These are phyloP conservation scores for Tapirus terrestris DNA, from an alignment of 2,113 vertebrate genomes.

Conservation along the genomic window DNA sequence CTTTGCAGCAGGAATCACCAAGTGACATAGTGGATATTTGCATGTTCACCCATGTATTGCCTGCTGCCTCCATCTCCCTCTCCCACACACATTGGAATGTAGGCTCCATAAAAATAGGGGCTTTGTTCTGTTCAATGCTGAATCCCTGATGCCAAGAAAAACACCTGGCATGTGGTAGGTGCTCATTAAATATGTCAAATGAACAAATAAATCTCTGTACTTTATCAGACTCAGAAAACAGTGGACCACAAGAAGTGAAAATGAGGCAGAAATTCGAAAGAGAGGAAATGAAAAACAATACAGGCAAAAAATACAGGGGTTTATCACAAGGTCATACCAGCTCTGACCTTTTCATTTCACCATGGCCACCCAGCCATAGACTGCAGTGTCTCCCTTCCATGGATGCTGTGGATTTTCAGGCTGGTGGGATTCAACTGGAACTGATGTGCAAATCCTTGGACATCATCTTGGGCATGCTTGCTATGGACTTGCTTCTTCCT, in stretches of 20 bases:
- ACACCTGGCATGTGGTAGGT: background rate
- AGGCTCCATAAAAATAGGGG: background rate
- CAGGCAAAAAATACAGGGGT: background rate
- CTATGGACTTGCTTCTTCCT: background rate
- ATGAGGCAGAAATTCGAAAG: background rate
- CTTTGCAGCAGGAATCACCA: background rate
- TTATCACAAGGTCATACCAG: background rate
- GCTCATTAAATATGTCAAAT: background rate
- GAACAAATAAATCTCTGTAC: background rate
- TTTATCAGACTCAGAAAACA: background rate
- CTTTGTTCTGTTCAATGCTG: background rate
- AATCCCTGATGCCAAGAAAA: background rate
- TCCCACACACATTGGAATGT: background rate
- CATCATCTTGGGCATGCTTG: background rate
- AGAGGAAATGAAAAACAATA: background rate
- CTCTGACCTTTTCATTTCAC: background rate
- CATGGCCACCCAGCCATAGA: background rate
- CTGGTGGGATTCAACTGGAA: background rate
- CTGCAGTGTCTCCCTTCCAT: accelerated
- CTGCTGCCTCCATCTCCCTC: background rate
- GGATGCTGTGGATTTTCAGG: background rate
- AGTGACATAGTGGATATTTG: background rate
- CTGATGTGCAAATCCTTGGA: background rate
- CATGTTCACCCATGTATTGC: too few species aligned
- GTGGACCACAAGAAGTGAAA: background rate